phyloP scores from a whole-genome alignment of 2,113 vertebrate genomes.

The Plectropomus leopardus region DNA sequence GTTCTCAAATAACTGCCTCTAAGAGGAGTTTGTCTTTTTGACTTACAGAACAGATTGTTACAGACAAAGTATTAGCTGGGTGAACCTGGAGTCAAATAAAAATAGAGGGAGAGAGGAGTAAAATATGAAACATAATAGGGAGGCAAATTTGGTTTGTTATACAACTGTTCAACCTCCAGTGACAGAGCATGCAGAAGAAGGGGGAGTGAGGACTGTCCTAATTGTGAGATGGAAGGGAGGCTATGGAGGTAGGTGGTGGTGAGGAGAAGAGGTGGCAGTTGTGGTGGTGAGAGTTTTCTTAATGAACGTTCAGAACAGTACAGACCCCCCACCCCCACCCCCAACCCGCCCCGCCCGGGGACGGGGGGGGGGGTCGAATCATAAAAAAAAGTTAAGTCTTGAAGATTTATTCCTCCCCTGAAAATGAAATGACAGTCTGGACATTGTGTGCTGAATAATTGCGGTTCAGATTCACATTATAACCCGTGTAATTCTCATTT shows the following conservation, averaged over 20 bases:
- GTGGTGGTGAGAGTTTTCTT: conserved; percentile 61
- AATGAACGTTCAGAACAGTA: conserved; percentile 62
- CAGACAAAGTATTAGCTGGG: conserved; percentile 9
- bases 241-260: conserved; percentile 47
- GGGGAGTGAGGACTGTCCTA: conserved; percentile 24
- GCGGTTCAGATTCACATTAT: conserved; percentile 29
- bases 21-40: conserved; percentile 11
- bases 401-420: conserved; percentile 44
- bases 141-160: conserved; percentile 37
- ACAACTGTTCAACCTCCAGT: conserved; percentile 21
- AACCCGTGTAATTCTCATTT: conserved; percentile 4
- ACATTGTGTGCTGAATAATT: conserved; percentile 24
- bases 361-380: no score
- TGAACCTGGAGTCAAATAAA: conserved; percentile 38
- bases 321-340: conserved; percentile 1
- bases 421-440: conserved; percentile 32
- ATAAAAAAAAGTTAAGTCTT: conserved; percentile 23
- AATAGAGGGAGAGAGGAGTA: conserved; percentile 19
- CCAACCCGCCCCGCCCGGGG: no score
- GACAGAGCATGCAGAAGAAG: conserved; percentile 37
- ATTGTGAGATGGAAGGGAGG: conserved; percentile 39
- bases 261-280: conserved; percentile 51
- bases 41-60: conserved; percentile 26
- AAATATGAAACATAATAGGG: conserved; percentile 15
- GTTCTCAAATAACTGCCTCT: conserved; percentile 6